These are phyloP conservation scores for Eupsittula cactorum DNA, from an alignment of 2,113 vertebrate species.

Conservation along the genomic window DNA sequence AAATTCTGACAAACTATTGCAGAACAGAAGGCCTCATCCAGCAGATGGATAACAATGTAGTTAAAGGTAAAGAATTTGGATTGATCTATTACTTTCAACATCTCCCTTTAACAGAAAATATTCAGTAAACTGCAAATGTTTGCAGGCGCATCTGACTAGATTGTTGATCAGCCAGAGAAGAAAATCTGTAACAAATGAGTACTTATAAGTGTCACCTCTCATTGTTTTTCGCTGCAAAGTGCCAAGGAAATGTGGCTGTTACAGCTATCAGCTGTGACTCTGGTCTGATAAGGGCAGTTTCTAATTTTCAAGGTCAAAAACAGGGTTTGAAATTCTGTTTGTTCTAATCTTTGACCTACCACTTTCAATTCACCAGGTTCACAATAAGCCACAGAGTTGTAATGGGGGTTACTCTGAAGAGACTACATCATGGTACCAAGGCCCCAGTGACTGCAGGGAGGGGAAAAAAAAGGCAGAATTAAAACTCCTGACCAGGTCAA, in stretches of 20 bases:
- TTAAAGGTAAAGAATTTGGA: not conserved
- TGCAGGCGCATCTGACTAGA: not conserved
- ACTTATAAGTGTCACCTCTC: no score
- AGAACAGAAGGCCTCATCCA: not conserved
- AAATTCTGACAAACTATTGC: not conserved
- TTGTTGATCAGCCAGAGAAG: not conserved
- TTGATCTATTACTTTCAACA: not conserved
- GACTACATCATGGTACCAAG: not conserved
- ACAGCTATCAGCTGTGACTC: not conserved
- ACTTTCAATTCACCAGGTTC: not conserved
- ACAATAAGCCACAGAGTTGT: not conserved
- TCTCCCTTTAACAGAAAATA: not conserved
- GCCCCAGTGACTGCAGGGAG: not conserved
- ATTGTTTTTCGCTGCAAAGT: not conserved
- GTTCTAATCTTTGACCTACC: not conserved
- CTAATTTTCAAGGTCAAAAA: not conserved
- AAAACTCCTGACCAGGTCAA: slow-evolving; percentile 6
- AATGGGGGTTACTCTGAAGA: not conserved
- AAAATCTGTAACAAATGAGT: not conserved
- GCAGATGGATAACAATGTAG: rapidly evolving
- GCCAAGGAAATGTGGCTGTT: not conserved
- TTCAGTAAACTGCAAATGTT: not conserved
- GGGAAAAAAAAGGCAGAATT: not conserved
- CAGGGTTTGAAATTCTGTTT: not conserved
- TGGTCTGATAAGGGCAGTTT: not conserved